Percentiles rank a stretch among this genome's conserved stretches.
These are phyloP conservation scores for Halictus ligatus DNA, from an alignment of 2,888 invertebrate genomes.

Conservation along the genomic window DNA sequence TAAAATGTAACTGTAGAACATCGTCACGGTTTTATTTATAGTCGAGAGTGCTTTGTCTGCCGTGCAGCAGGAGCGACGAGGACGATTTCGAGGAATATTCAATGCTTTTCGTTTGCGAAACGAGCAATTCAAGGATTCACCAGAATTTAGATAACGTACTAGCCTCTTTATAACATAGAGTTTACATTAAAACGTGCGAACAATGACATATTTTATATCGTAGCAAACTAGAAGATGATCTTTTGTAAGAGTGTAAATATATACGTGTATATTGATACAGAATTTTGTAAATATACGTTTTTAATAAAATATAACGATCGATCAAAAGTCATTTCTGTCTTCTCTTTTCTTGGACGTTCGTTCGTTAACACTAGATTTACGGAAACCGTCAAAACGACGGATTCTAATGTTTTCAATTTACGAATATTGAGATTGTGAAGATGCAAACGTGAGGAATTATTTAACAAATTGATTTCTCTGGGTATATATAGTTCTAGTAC, in stretches of 20 bases:
- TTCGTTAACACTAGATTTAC: too few relatives aligned
- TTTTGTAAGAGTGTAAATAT: slow-evolving; percentile 54
- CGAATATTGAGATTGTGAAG: too few relatives aligned
- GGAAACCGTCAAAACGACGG: too few relatives aligned
- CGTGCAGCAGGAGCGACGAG: background rate
- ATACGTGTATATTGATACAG: slow-evolving; percentile 58
- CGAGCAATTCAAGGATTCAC: background rate
- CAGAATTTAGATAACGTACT: slow-evolving; percentile 17
- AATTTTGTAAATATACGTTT: slow-evolving; percentile 65
- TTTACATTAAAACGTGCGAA: slow-evolving; percentile 25
- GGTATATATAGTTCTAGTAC: too few relatives aligned
- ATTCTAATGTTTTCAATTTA: too few relatives aligned
- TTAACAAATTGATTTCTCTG: too few relatives aligned
- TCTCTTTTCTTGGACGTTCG: background rate
- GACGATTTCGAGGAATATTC: slow-evolving; percentile 36
- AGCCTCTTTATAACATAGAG: slow-evolving; percentile 23
- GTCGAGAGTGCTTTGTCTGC: slow-evolving; percentile 19
- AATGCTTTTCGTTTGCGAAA: slow-evolving; percentile 27
- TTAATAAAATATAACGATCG: slow-evolving; percentile 51
- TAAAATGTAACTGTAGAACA: slow-evolving; percentile 36
- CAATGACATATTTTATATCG: slow-evolving; percentile 54
- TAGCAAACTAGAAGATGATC: slow-evolving; percentile 35
- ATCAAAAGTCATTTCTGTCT: slow-evolving; percentile 5
- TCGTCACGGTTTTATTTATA: slow-evolving; percentile 42
- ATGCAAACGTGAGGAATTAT: too few relatives aligned